Evolutionary conservation across 2,797 vertebrate genomes (phyloP).

Genomic region (Balearica regulorum): DNA sequence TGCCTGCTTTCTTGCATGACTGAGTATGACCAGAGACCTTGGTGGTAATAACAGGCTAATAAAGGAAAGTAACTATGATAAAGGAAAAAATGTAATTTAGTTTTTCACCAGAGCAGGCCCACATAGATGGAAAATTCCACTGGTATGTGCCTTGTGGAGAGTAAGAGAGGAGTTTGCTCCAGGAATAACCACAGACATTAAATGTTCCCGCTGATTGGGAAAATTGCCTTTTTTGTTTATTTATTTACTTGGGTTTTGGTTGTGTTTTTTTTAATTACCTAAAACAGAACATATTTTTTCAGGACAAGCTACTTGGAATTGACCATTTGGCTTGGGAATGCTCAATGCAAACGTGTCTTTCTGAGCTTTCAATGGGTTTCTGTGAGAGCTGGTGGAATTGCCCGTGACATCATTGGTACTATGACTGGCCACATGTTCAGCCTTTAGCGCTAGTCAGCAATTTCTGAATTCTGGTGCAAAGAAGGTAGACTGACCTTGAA

Average conservation of each 20-base stretch:
- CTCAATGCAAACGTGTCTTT: background rate
- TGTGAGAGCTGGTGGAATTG: background rate
- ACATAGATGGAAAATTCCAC: constrained; percentile 12
- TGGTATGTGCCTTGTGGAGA: constrained; percentile 8
- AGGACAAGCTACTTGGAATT: background rate
- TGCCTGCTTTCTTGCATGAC: background rate
- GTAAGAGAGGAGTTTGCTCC: background rate
- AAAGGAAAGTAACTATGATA: background rate
- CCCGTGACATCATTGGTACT: background rate
- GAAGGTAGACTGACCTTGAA: background rate
- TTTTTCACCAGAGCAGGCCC: background rate
- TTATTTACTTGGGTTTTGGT: background rate
- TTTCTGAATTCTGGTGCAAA: background rate
- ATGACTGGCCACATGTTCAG: rapidly evolving
- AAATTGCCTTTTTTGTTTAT: constrained; percentile 19
- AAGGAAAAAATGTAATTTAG: constrained; percentile 13
- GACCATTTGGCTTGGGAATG: background rate
- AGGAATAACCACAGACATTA: constrained; percentile 24
- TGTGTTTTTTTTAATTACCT: background rate
- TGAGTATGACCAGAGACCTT: background rate
- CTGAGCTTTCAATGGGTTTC: background rate
- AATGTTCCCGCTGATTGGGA: constrained; percentile 34
- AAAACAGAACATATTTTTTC: background rate
- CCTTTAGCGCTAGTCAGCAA: background rate
- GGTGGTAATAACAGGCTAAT: background rate